Evolutionary conservation across 2,113 vertebrate species (phyloP), one percentile per base, ranked within the genome.

Genomic region (Planiliza haematocheilus): DNA sequence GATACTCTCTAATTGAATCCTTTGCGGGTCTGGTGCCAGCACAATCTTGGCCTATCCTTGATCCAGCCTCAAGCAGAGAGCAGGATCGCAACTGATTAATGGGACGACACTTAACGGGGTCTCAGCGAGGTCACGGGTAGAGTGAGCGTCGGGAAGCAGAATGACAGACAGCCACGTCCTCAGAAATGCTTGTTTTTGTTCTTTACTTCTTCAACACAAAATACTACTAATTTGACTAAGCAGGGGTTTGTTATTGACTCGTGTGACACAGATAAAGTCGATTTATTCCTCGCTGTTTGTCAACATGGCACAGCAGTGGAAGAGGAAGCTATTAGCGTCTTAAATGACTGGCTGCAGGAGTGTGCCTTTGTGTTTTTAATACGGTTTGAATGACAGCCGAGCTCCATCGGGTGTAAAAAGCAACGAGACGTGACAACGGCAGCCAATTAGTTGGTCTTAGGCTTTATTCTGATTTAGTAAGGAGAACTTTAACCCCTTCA

Each of bases 11-110:
- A 62, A 56, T 7, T 24, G 42, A 53, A 13, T 11, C 71, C 61
- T 58, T 13, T 63, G 43, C 1, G 2, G 11, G 38, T 48, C 41
- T 17, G 52, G 49, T 48, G 60, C 50, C 62, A 42, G 49, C 67
- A 42, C 70, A 34, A n/a, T 77, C 79, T 63, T 60, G 60, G 73
- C 61, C 62, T 10, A 7, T 64, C 71, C 69, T 66, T 56, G 74
- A 76, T 70, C 69, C 66, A 49, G 45, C 57, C 1, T 7, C 65
- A 12, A 43, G 20, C 66, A 45, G 4, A 72, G 38, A 56, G 69
- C 51, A 37, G 30, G 16, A 46, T 65, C 41, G 4, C 43, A 18
- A 0, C 50, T 78, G 79, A 88, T 79, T 75, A 85, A 85, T 81
- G 66, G 59, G 36, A 59, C 42, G 8, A 10, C 39, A 37, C 57